Base-by-base conservation (phyloP, 2,113 vertebrate genomes). In the Zapornia atra region DNA sequence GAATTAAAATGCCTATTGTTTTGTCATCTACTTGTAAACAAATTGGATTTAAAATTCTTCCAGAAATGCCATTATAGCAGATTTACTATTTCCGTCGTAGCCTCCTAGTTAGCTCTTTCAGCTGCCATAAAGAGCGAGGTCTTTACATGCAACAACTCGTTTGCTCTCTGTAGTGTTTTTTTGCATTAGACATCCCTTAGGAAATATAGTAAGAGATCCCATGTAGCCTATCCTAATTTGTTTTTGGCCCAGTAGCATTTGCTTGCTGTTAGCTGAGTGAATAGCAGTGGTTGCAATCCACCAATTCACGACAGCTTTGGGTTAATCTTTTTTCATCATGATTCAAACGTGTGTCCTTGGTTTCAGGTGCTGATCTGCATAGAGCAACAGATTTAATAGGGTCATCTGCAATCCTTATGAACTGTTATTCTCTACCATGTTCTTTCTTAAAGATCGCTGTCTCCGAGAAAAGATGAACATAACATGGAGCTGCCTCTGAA, bases 1-100 rank as follows among this genome's bases (percentile, higher is more conserved):
- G 71, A 88, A 88, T 64, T 92, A 85, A 82, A 94, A 93, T 91
- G 68, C 24, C 34, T 81, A 6, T 96, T 92, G 61, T 92, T 96
- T 90, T 94, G 57, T 93, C 76, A 82, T 84, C 53, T 53, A 34
- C 13, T 92, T 78, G 68, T 87, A 95, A 96, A 93, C 72, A 96
- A 94, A 91, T 90, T 61, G 82, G 86, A 73, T 95, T 90, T 86
- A 48, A 92, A 88, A 77, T 92, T 83, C 86, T 91, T 78, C 46
- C 36, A 72, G 82, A 89, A 95, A 87, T 88, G 22, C 60, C 36
- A 50, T 95, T 90, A 42, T 28, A 66, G 48, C 68, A 83, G 77
- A 51, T 85, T 92, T 79, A 54, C 48, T 92, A 2, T 91, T 94
- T 33, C 65, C 46, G 1, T 69, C 0, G 0, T 82, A 80, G 46